These are phyloP conservation scores for Philereme transversata DNA, from an alignment of 2,888 invertebrate genomes.

Conservation along the genomic window DNA sequence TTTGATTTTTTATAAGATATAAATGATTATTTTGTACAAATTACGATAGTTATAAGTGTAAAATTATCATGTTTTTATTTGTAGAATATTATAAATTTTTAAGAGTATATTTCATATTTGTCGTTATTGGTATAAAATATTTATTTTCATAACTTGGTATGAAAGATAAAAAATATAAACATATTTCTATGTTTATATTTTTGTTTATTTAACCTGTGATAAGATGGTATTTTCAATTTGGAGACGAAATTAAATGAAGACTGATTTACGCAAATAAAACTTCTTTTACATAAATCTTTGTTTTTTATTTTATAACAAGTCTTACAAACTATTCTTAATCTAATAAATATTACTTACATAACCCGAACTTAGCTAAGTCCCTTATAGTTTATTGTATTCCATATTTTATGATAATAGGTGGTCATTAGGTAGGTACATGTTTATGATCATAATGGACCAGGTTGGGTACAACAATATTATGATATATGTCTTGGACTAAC, in stretches of 20 bases:
- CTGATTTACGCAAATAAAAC: conserved; percentile 46
- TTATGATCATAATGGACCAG: too few species aligned
- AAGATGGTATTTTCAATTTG: neutral
- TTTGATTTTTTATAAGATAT: neutral
- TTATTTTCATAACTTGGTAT: neutral
- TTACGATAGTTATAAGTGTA: conserved; percentile 7
- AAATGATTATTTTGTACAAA: conserved; percentile 5
- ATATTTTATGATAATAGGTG: too few species aligned
- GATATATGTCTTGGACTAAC: too few species aligned
- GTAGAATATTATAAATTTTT: too few species aligned
- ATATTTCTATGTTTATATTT: neutral
- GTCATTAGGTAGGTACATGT: too few species aligned
- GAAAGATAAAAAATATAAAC: neutral
- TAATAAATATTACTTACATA: too few species aligned
- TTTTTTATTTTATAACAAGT: conserved; percentile 36
- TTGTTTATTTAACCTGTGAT: neutral
- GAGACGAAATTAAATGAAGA: conserved; percentile 25
- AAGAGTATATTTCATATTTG: too few species aligned
- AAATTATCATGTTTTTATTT: neutral
- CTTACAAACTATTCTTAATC: neutral
- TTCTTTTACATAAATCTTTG: conserved; percentile 23
- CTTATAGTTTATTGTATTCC: too few species aligned
- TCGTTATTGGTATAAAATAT: neutral
- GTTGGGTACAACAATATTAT: too few species aligned
- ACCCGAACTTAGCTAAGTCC: too few species aligned